Evolutionary conservation across 2,113 vertebrate genomes (phyloP).

Genomic region (Proterorhinus semilunaris): DNA sequence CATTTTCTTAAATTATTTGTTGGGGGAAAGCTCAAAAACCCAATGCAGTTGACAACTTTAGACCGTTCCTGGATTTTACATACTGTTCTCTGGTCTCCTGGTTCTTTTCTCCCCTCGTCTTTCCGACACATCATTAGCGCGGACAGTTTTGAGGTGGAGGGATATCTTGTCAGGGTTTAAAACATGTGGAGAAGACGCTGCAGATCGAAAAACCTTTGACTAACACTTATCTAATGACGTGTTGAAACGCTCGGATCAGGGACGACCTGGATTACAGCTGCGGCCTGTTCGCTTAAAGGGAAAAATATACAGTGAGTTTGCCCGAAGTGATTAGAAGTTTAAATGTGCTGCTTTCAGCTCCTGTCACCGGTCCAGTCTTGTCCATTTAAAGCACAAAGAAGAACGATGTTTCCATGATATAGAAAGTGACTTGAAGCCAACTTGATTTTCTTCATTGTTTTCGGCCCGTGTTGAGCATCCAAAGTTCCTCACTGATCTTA

Average conservation of each 20-base stretch:
- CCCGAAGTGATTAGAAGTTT: too few relatives aligned
- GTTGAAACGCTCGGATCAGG: background rate
- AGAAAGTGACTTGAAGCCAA: too few relatives aligned
- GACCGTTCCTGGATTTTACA: too few relatives aligned
- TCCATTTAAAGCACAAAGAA: too few relatives aligned
- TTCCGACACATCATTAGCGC: background rate
- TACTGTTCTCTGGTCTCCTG: too few relatives aligned
- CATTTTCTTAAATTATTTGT: constrained; percentile 31
- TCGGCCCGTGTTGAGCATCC: background rate
- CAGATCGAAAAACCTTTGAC: background rate
- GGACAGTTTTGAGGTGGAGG: background rate
- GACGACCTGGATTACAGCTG: background rate
- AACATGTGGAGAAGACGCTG: background rate
- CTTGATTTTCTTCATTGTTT: background rate
- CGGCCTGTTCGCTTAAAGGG: background rate
- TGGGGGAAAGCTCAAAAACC: too few relatives aligned
- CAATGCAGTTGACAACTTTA: too few relatives aligned
- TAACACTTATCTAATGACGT: background rate
- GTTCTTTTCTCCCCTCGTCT: background rate
- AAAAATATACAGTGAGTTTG: too few relatives aligned
- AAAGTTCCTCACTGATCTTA: background rate
- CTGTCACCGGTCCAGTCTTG: too few relatives aligned
- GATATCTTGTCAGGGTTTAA: background rate
- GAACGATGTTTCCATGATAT: too few relatives aligned
- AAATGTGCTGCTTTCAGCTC: too few relatives aligned